phyloP scores from a whole-genome alignment of 2,888 invertebrate genomes.

The Malachius bipustulatus region DNA sequence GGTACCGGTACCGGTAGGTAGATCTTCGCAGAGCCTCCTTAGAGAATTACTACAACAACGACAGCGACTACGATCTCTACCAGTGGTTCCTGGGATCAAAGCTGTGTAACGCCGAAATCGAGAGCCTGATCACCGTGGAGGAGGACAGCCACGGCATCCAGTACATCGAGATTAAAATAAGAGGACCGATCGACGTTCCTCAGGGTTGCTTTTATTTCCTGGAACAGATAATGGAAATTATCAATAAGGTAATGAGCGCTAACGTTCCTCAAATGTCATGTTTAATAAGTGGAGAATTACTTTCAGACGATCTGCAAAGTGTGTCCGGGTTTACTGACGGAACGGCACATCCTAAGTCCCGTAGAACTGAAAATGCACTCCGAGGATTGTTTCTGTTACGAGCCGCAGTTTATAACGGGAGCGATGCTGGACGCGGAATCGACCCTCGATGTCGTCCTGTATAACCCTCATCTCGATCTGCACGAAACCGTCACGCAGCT shows the following conservation, averaged over 20 bases:
- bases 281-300: neutral
- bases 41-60: conserved; percentile 34
- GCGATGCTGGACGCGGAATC: conserved; percentile 36
- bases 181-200: conserved; percentile 47
- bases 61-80: conserved; percentile 51
- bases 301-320: conserved; percentile 46
- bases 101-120: conserved; percentile 53
- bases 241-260: conserved; percentile 42
- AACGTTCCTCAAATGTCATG: neutral
- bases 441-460: conserved; percentile 35
- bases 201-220: conserved; percentile 55
- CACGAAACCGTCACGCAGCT: conserved; percentile 46
- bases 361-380: conserved; percentile 41
- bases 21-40: conserved; percentile 30
- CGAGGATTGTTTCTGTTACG: conserved; percentile 33
- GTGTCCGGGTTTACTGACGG: conserved; percentile 54
- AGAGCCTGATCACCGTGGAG: conserved; percentile 53
- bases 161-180: conserved; percentile 52
- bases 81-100: conserved; percentile 65
- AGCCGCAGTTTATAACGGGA: conserved; percentile 33
- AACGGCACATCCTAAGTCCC: conserved; percentile 53
- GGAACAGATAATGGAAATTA: conserved; percentile 50
- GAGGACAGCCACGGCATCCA: conserved; percentile 37
- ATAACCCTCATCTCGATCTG: conserved; percentile 38
- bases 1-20: too few relatives aligned